Evolutionary conservation across 1,140 invertebrate species (phyloP), one percentile per base, ranked within the genome.

Genomic region (Pachypsylla venusta): DNA sequence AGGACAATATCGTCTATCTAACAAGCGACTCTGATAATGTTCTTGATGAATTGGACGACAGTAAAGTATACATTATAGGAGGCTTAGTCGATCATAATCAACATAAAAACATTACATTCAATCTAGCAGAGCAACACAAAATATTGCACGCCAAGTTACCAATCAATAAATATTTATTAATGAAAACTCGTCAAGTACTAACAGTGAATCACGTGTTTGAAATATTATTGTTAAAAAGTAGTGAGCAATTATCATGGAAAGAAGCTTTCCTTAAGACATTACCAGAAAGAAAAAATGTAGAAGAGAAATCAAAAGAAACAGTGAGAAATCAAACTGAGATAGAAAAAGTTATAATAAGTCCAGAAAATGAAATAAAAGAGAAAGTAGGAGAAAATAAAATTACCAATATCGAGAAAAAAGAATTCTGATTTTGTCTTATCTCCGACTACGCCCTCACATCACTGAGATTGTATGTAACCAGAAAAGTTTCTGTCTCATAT

Each of bases 181-280:
- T 98, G 84, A 91, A 91, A 74, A 87, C 88, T 5, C 78, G 94
- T 67, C 91, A 91, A 77, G 93, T 98, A 40, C 78, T 99, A 28
- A 93, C 93, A 24, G 87, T 98, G 61, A 92, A 96, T 75, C 95
- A 99, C 77, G 90, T 98, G 14, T 98, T 94, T 74, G 88, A 94
- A 74, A 93, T 98, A 64, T 69, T 98, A 19, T 69, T 92, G 12
- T 76, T 79, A 63, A 80, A 89, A 28, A 80, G 81, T 14, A 82
- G 89, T 71, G 87, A 84, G 1, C 16, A 48, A 13, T 76, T 81
- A 66, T 75, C 80, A 35, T 98, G 94, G 91, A 81, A 85, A 70
- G 81, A 92, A 56, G 80, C 90, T 5, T 83, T 98, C 62, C 74
- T 92, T 35, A 73, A 82, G 67, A 87, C 89, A 1, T 72, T 93